These are phyloP conservation scores for Engystomops pustulosus DNA, from an alignment of 2,113 vertebrate genomes.

Conservation along the genomic window DNA sequence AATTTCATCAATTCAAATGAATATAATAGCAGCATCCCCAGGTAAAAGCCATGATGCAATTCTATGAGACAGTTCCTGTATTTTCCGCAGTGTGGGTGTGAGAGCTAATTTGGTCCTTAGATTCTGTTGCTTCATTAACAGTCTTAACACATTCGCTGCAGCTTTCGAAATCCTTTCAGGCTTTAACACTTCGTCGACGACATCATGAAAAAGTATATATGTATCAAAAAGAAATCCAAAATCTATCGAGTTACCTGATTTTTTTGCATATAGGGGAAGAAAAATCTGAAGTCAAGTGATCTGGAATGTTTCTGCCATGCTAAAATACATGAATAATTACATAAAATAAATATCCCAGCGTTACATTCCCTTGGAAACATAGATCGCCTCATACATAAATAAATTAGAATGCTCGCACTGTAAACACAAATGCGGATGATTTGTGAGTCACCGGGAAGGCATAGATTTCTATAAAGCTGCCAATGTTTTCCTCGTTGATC, in stretches of 20 bases:
- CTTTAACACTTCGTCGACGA: conserved; percentile 74
- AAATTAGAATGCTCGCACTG: conserved; percentile 37
- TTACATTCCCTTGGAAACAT: conserved; percentile 16
- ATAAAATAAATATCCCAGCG: conserved; percentile 1
- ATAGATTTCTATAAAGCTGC: conserved; percentile 45
- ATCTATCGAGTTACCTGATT: too few relatives aligned
- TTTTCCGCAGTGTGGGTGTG: conserved; percentile 74
- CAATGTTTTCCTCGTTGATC: conserved; percentile 22
- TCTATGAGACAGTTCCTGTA: conserved; percentile 78
- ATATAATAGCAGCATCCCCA: conserved; percentile 73
- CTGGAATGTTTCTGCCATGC: conserved; percentile 40
- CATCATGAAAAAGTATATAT: neutral
- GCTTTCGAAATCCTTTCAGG: conserved; percentile 74
- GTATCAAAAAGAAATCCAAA: too few relatives aligned
- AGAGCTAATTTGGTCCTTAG: conserved; percentile 80
- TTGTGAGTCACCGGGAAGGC: conserved; percentile 29
- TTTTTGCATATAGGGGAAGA: too few relatives aligned
- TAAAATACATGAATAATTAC: conserved; percentile 54
- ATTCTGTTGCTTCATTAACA: conserved; percentile 83
- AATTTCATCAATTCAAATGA: conserved; percentile 75
- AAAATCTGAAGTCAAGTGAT: too few relatives aligned
- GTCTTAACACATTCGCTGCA: conserved; percentile 78
- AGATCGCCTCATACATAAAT: conserved; percentile 36
- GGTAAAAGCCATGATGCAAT: conserved; percentile 80
- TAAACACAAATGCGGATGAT: conserved; percentile 38